Base-by-base conservation (phyloP, 2,113 vertebrate species). In the Dissostichus mawsoni region DNA sequence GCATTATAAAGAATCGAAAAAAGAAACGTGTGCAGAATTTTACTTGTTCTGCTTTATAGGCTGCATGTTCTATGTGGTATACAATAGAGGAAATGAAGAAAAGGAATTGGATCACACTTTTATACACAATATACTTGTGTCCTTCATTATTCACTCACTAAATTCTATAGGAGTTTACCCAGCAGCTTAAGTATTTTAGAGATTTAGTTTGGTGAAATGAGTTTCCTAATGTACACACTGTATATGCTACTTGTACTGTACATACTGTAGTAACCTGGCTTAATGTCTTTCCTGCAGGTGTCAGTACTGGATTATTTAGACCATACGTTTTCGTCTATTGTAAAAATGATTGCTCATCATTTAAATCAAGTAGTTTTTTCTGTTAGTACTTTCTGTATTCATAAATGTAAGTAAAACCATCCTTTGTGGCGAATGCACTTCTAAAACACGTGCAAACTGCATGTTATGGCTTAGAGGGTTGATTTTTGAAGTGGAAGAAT, bases 251-350 rank as follows among this genome's bases (percentile, higher is more conserved):
- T 13, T 51, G 48, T 51, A 16, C 6, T 17, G 4, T 18, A 56
- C 33, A 36, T 25, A 13, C 55, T 56, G 55, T 23, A 12, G 8
- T 62, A 33, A 8, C 1, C 1, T 3, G 12, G 36, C 2, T 44
- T 65, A 3, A 66, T 13, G 16, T 51, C 48, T 5, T 41, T 52
- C 56, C 78, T 62, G 47, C 36, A 74, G 78, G 7, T 74, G 70
- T 62, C 70, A 74, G 47, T 29, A 3, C 33, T 53, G 59, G 16
- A 14, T 2, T 14, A 12, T 74, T 8, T 51, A 25, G 13, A 33
- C 3, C 2, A 20, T 3, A 2, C 20, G 18, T 44, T 61, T 20
- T 20, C n/a, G 17, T 18, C 1, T 10, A 17, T 48, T 29, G 18
- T 55, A 45, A 4, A 17, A 23, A n/a, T 65, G 2, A 3, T 16